Evolutionary conservation across 2,888 invertebrate genomes (phyloP).

Genomic region (Drosophila ezoana): DNA sequence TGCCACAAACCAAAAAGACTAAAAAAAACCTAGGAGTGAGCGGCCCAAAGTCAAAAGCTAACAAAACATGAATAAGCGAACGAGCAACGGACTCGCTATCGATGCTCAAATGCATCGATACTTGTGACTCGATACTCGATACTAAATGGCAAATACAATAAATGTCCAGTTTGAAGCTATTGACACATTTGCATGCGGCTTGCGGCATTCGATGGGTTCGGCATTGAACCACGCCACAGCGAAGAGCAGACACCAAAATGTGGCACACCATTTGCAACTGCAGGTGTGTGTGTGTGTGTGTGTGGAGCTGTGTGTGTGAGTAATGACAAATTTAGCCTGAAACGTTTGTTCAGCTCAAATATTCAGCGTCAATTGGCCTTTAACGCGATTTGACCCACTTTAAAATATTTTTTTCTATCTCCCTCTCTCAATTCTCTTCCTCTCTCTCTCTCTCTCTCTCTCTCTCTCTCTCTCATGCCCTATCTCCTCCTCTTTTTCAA

Average conservation of each 20-base stretch:
- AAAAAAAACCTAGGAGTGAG: slow-evolving; percentile 44
- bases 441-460: background rate
- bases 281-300: slow-evolving; percentile 42
- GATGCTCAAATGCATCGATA: slow-evolving; percentile 49
- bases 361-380: slow-evolving; percentile 10
- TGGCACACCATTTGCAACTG: slow-evolving; percentile 42
- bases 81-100: slow-evolving; percentile 50
- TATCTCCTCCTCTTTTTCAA: background rate
- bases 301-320: slow-evolving; percentile 1
- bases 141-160: slow-evolving; percentile 72
- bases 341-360: background rate
- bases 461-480: background rate
- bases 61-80: slow-evolving; percentile 56
- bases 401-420: background rate
- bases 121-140: slow-evolving; percentile 41
- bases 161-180: slow-evolving; percentile 79
- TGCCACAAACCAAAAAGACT: slow-evolving; percentile 34
- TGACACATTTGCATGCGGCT: slow-evolving; percentile 79
- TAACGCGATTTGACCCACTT: slow-evolving; percentile 20
- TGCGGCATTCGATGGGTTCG: slow-evolving; percentile 39
- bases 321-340: slow-evolving; percentile 18
- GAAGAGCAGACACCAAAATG: slow-evolving; percentile 40
- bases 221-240: slow-evolving; percentile 47
- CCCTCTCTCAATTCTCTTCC: background rate
- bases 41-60: slow-evolving; percentile 57